Evolutionary conservation across 2,113 vertebrate species (phyloP), one percentile per base, ranked within the genome.

Genomic region (Brachyistius frenatus): DNA sequence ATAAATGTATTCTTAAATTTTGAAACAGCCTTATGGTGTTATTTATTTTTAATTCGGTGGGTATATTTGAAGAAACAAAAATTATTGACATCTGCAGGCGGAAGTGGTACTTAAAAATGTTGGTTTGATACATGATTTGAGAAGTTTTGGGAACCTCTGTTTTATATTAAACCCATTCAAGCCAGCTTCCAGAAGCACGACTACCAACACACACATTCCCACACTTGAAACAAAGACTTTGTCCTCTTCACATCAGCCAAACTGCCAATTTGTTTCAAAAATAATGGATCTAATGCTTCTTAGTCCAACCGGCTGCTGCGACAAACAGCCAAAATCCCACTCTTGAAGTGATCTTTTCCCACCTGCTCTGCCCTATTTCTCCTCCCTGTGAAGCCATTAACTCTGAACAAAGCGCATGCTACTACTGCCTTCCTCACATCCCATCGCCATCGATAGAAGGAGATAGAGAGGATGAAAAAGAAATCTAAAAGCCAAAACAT

Each of bases 331-430:
- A 15, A 73, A 64, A 52, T 3, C 39, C 32, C 63, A 44, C 16
- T 35, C 16, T 47, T 41, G 30, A 30, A 85, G 67, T n/a, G 7
- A 8, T 50, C 66, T 54, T 49, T 41, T 46, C 60, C 55, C 14
- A 32, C 47, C 64, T 2, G 47, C 60, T 71, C 52, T 9, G 54
- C 64, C 60, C 47, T 35, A 47, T 37, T 66, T 65, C 64, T 74
- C 10, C 74, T 66, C 52, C 35, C 61, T 5, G 3, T 13, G 47
- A 35, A 61, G 3, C 41, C n/a, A 14, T 67, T n/a, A 60, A 16
- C 53, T 71, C 39, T 57, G 32, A 64, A 65, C 11, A 66, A 31
- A 39, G 5, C 47, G 23, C 23, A 23, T 23, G 23, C 23, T 23
- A 23, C 23, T 33, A 0, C 53, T 37, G 16, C 50, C 9, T 5